Base-by-base conservation (phyloP, 2,888 invertebrate genomes). In the Caenorhabditis panamensis region DNA sequence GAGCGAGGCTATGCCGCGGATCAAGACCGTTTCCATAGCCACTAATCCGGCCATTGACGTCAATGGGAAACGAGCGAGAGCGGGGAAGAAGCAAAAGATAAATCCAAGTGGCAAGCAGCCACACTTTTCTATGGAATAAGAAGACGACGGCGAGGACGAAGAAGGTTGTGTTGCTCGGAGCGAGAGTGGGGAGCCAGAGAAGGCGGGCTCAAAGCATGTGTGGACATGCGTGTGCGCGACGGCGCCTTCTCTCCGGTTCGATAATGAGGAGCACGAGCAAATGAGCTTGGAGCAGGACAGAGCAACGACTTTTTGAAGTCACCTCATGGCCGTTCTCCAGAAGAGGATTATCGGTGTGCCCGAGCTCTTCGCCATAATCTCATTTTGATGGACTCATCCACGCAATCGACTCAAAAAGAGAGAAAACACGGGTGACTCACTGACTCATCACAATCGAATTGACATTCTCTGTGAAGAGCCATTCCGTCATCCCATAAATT, bases 1-100 rank as follows among this genome's bases (percentile, higher is more conserved):
- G n/a, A 9, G 26, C n/a, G 59, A 28, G 16, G 4, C 11, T 28
- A 16, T 37, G 18, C 13, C 36, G 20, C 37, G 56, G 51, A 71
- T 47, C 54, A 49, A 24, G 28, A 36, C 37, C 62, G 69, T 77
- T 69, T 68, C 69, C 77, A 77, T 77, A 77, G 77, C 77, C 49
- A 26, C 69, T 77, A 77, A 77, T 77, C 77, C 69, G 68, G 13
- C 2, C 31, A 71, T 41, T 73, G 64, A 66, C 73, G 73, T 73
- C 73, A 73, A 73, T 72, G 63, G 58, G 37, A 61, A 69, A 54
- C 26, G 47, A 58, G 53, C 18, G 61, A 20, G 53, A n/a, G n/a
- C n/a, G n/a, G n/a, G n/a, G n/a, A n/a, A n/a, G 18, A 24, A 47
- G 47, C 18, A n/a, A 26, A 41, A 53, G 54, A 47, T 62, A 71